phyloP scores from a whole-genome alignment of 2,113 vertebrate genomes.

The Tetrax tetrax region DNA sequence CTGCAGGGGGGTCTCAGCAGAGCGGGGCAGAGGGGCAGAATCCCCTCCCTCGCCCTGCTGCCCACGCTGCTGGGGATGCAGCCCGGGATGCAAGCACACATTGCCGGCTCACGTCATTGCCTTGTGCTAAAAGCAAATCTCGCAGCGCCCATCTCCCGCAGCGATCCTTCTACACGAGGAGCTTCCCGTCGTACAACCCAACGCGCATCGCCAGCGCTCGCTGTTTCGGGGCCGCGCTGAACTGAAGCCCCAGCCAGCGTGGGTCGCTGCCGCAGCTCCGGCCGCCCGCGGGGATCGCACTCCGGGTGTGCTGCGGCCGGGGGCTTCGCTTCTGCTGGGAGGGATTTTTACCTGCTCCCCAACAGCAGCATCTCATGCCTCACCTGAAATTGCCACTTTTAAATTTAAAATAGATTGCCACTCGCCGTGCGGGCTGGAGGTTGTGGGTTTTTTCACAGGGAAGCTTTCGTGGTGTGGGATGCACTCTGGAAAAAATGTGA shows the following conservation, averaged over 20 bases:
- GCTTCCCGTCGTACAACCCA: not conserved
- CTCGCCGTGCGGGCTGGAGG: rapidly evolving
- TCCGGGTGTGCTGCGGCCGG: rapidly evolving
- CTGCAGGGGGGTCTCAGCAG: too few relatives aligned
- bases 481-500: not conserved
- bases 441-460: not conserved
- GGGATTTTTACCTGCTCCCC: not conserved
- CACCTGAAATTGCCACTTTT: not conserved
- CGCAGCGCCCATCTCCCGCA: rapidly evolving
- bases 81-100: too few relatives aligned
- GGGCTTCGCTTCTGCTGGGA: not conserved
- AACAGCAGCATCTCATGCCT: not conserved
- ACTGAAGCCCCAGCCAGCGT: rapidly evolving
- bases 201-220: rapidly evolving
- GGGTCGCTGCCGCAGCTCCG: not conserved
- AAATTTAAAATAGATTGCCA: not conserved
- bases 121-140: not conserved
- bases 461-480: not conserved
- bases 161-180: not conserved
- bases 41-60: too few relatives aligned
- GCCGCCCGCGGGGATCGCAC: not conserved
- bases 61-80: too few relatives aligned
- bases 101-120: not conserved
- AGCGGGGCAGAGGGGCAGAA: too few relatives aligned
- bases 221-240: not conserved